Evolutionary conservation across 2,888 invertebrate genomes (phyloP).

Genomic region (Nomada ruficornis): DNA sequence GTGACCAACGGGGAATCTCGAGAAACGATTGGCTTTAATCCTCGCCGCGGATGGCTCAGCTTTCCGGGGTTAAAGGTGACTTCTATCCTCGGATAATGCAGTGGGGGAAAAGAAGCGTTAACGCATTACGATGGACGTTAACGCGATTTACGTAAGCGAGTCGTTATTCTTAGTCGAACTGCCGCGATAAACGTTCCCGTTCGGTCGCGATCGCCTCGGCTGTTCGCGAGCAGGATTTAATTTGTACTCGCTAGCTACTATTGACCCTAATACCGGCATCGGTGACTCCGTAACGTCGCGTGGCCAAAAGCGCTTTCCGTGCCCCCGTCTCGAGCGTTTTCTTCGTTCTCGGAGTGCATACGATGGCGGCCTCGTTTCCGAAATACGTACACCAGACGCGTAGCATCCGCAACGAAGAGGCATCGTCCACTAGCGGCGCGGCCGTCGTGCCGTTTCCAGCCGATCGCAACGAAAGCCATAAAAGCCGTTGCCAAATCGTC

Average conservation of each 20-base stretch:
- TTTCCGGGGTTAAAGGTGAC: too few species aligned
- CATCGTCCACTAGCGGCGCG: constrained; percentile 13
- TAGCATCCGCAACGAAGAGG: constrained; percentile 32
- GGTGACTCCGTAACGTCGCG: constrained; percentile 21
- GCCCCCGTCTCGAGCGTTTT: constrained; percentile 20
- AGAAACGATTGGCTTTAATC: not conserved
- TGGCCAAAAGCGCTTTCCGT: constrained; percentile 34
- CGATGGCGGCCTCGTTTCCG: constrained; percentile 56
- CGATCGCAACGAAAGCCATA: constrained; percentile 76
- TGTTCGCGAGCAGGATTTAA: constrained; percentile 32
- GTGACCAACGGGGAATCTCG: not conserved
- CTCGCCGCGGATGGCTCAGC: too few species aligned
- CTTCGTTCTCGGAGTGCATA: constrained; percentile 47
- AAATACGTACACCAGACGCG: constrained; percentile 61
- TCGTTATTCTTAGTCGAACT: constrained; percentile 17
- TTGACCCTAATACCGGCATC: constrained; percentile 53
- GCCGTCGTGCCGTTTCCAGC: constrained; percentile 51
- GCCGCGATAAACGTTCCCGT: constrained; percentile 25
- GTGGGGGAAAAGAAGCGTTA: not conserved
- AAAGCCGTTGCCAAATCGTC: constrained; percentile 80
- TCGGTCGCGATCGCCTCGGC: not conserved
- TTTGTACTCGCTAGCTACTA: constrained; percentile 33
- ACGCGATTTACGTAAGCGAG: constrained; percentile 44
- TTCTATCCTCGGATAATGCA: not conserved
- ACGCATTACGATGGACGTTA: not conserved